Percentiles rank a stretch among this genome's conserved stretches.
phyloP scores from a whole-genome alignment of 2,888 invertebrate genomes.

The Metellina segmentata region DNA sequence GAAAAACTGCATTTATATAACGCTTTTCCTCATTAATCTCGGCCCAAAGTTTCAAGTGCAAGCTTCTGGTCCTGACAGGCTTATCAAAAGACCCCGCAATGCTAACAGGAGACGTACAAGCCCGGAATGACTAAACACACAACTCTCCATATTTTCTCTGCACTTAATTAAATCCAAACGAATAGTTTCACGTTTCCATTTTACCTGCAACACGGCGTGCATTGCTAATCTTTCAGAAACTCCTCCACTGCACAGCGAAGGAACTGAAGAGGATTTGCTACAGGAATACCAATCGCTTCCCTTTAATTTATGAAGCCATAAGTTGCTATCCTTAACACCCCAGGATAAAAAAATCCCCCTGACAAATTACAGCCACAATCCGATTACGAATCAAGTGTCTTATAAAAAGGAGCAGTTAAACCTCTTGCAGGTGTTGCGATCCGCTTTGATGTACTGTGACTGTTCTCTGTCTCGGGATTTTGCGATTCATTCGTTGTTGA shows the following conservation, averaged over 20 bases:
- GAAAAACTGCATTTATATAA: no score
- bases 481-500: constrained; percentile 2
- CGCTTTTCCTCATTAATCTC: no score
- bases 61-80: no score
- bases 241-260: neutral
- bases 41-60: no score
- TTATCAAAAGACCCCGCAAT: no score
- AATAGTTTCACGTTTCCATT: neutral
- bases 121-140: neutral
- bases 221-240: no score
- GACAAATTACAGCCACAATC: constrained; percentile 35
- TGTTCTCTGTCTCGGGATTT: neutral
- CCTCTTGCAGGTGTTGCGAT: constrained; percentile 14
- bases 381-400: neutral
- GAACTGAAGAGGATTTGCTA: neutral
- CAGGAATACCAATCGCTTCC: constrained; percentile 1
- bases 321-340: constrained; percentile 3
- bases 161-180: neutral
- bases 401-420: constrained; percentile 12
- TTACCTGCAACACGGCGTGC: no score
- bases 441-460: neutral
- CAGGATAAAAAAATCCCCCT: neutral
- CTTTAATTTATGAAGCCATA: constrained; percentile 1
- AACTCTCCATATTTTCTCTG: neutral
- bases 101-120: no score